Evolutionary conservation across 2,113 vertebrate genomes (phyloP), one percentile per base, ranked within the genome.

Genomic region (Pipa parva): DNA sequence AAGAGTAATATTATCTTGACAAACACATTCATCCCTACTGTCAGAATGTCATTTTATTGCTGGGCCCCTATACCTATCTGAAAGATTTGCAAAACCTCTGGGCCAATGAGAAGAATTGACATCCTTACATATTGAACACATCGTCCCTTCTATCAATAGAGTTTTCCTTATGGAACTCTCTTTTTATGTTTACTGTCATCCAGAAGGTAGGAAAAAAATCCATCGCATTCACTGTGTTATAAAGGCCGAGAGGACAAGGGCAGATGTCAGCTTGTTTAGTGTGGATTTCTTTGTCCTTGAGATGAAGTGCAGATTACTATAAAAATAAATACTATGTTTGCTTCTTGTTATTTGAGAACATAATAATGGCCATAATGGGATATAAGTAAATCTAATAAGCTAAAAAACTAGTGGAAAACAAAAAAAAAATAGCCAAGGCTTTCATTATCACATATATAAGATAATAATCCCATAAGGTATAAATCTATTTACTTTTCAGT

Each of bases 1-100:
- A 89, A 85, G 81, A 89, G 80, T 84, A 88, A 89, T 89, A 87
- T 90, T 88, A 89, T 89, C 89, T 83, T 89, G 86, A 91, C 88
- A 88, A 66, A 69, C 82, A 91, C 82, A 87, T 87, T 85, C 84
- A 89, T 87, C 80, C 84, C 81, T 74, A 81, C 84, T 84, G 88
- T 87, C 87, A 87, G 83, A 74, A 74, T 84, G 84, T 85, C 89
- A 90, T 90, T 90, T 89, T 90, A 86, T 85, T 82, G 80, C 81
- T 78, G 80, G 83, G 79, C 86, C 81, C 75, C 81, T 79, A 80
- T 79, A 86, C 80, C 80, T 86, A 85, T 85, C 87, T 84, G 80
- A 82, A 85, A 88, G 89, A 85, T 81, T 85, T 83, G 87, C 81
- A 84, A 86, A 88, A 90, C 87, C 89, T 90, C 89, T 87, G 81